Base-by-base conservation (phyloP, 1,140 invertebrate species). In the Drosophila micromelanica region DNA sequence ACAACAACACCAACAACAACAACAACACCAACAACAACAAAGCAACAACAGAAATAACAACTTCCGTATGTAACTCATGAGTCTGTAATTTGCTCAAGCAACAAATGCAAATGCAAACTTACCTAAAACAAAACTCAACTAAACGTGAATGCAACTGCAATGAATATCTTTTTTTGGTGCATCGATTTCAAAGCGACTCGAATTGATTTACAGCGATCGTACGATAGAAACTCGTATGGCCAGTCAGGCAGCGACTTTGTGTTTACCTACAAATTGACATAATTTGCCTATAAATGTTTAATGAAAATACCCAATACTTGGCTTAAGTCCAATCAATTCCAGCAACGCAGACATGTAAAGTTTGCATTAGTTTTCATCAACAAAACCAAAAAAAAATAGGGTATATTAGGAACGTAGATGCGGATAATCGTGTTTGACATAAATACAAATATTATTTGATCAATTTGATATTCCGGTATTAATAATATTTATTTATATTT, bases 241-340 rank as follows among this genome's bases (percentile, higher is more conserved):
- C 27, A 27, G 27, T 27, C 27, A 0, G 27, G 6, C 27, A 27
- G 67, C 56, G 46, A 64, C 45, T 48, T 76, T 54, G 67, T 90
- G 78, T 90, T 86, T 90, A 90, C 70, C 72, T 67, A 78, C 69
- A 86, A 86, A 90, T 90, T 90, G 81, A 86, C 87, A 90, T 86
- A 90, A 90, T 90, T 90, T 86, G 76, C 70, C 78, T 80, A 86
- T 82, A 90, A 82, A 80, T 82, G 78, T 80, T 90, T 70, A 81
- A 73, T 64, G 79, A 78, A 70, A 80, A 69, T 62, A 63, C 52
- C 51, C 27, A 62, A 70, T 63, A 68, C 70, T 67, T 71, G 56
- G 55, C 23, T 61, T 27, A 46, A 63, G 38, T 57, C 48, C 60
- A 74, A 69, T 55, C 57, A 65, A 42, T 5, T 27, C 27, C 52